Percentiles rank a stretch among this genome's conserved stretches.
Evolutionary conservation across 2,888 invertebrate species (phyloP).

Genomic region (Ditula angustiorana): DNA sequence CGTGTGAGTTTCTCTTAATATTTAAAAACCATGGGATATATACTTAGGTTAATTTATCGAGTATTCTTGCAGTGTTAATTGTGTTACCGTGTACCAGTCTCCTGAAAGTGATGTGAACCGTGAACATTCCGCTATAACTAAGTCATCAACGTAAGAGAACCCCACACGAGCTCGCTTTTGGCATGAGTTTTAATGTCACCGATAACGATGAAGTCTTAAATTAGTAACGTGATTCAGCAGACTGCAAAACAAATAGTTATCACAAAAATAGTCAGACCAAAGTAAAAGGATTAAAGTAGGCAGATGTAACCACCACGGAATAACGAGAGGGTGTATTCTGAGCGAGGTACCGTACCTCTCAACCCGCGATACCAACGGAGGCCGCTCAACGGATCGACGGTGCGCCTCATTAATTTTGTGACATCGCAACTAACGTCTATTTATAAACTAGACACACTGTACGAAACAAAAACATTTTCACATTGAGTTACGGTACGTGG

Average conservation of each 20-base stretch:
- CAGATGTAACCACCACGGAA: too few species aligned
- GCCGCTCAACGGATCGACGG: too few species aligned
- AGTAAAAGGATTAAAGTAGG: neutral
- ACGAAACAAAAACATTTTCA: too few species aligned
- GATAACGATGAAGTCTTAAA: neutral
- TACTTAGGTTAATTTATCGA: neutral
- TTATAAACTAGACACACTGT: too few species aligned
- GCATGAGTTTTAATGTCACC: constrained; percentile 7
- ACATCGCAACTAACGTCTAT: too few species aligned
- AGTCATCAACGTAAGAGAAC: neutral
- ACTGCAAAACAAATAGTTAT: neutral
- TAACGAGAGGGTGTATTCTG: too few species aligned
- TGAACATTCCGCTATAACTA: neutral
- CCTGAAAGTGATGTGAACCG: neutral
- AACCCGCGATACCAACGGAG: too few species aligned
- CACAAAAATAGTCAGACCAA: neutral
- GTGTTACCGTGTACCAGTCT: neutral
- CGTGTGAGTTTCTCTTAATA: constrained; percentile 18
- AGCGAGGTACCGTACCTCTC: too few species aligned
- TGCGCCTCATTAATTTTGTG: too few species aligned
- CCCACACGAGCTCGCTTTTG: constrained; percentile 7
- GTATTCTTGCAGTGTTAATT: neutral
- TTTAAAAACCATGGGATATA: neutral
- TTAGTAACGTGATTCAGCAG: neutral
- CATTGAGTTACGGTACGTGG: too few species aligned